phyloP scores from a whole-genome alignment of 2,888 invertebrate genomes.

The Aporophyla lueneburgensis region DNA sequence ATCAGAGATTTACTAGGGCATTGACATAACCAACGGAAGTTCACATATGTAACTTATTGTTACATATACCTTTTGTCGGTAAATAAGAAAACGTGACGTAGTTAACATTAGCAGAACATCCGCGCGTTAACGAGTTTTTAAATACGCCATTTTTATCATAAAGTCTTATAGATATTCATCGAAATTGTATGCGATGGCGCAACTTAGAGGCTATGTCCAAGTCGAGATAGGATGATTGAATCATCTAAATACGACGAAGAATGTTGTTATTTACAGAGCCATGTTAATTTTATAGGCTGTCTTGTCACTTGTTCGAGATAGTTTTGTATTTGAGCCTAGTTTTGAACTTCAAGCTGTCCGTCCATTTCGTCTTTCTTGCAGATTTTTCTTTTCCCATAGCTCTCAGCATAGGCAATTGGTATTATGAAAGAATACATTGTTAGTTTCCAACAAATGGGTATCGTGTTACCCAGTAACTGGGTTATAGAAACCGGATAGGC shows the following conservation, averaged over 20 bases:
- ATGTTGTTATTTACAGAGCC: not conserved
- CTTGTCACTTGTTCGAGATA: too few relatives aligned
- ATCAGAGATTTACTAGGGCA: not conserved
- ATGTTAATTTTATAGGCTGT: not conserved
- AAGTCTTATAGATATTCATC: constrained; percentile 30
- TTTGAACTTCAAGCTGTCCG: not conserved
- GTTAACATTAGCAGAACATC: constrained; percentile 50
- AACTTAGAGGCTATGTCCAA: constrained; percentile 9
- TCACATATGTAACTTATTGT: constrained; percentile 19
- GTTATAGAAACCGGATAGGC: too few relatives aligned
- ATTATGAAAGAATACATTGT: not conserved
- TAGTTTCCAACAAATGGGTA: not conserved
- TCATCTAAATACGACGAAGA: not conserved
- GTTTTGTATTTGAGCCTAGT: not conserved
- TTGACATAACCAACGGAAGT: constrained; percentile 6
- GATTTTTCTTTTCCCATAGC: not conserved
- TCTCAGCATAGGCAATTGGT: not conserved
- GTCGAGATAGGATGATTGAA: constrained; percentile 5
- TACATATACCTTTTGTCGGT: constrained; percentile 30
- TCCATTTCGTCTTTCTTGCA: not conserved
- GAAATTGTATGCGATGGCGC: constrained; percentile 5
- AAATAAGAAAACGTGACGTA: constrained; percentile 44
- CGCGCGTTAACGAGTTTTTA: constrained; percentile 62
- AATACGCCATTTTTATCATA: constrained; percentile 48
- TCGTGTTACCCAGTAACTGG: not conserved